Percentiles rank a stretch among this genome's conserved stretches.
phyloP scores from a whole-genome alignment of 2,113 vertebrate species.

The Ranitomeya imitator region DNA sequence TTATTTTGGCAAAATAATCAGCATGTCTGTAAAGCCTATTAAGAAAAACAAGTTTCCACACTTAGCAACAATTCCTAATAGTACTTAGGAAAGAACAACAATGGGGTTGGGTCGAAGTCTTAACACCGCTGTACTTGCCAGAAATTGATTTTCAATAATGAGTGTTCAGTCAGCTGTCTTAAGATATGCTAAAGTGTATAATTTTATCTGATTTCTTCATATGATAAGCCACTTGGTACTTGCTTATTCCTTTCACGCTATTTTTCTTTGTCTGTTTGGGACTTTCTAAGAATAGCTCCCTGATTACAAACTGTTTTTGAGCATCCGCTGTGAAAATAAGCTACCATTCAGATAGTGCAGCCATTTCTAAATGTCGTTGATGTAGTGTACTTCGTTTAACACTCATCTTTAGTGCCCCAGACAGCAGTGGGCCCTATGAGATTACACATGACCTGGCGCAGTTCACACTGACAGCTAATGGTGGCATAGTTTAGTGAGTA shows the following conservation, averaged over 20 bases:
- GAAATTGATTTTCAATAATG: slow-evolving; percentile 57
- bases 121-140: slow-evolving; percentile 38
- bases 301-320: neutral
- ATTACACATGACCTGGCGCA: neutral
- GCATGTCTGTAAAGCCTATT: slow-evolving; percentile 68
- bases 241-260: neutral
- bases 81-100: slow-evolving; percentile 61
- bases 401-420: neutral
- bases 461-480: no score
- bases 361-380: neutral
- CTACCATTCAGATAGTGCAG: neutral
- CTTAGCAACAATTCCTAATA: slow-evolving; percentile 61
- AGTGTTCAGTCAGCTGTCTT: slow-evolving; percentile 35
- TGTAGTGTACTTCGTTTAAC: neutral
- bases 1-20: slow-evolving; percentile 68
- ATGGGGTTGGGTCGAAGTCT: slow-evolving; percentile 56
- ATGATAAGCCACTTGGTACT: neutral
- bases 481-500: no score
- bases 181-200: slow-evolving; percentile 25
- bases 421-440: neutral
- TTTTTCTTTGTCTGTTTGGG: slow-evolving; percentile 10
- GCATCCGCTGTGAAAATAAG: neutral
- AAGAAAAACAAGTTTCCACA: slow-evolving; percentile 63
- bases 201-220: slow-evolving; percentile 30
- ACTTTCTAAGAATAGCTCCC: neutral